Percentiles rank a stretch among this genome's conserved stretches.
Evolutionary conservation across 2,113 vertebrate species (phyloP).

Genomic region (Climacteris rufus): DNA sequence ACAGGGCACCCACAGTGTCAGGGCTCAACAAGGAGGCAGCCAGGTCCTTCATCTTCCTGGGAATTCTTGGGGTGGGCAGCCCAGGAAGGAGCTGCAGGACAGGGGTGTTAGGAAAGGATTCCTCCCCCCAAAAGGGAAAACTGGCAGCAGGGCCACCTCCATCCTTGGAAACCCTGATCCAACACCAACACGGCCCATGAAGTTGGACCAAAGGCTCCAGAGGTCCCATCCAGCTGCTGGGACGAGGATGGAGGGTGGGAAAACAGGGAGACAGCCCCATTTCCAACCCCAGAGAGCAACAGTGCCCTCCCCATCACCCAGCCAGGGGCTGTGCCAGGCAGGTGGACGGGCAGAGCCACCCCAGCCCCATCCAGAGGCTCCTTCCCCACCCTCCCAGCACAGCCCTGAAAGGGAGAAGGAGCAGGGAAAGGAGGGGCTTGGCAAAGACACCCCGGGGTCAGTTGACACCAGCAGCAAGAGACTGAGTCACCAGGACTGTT

Average conservation of each 20-base stretch:
- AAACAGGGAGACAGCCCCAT: rapidly evolving
- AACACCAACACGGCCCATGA: rapidly evolving
- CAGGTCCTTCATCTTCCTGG: not conserved
- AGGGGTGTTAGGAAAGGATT: not conserved
- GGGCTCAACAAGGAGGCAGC: not conserved
- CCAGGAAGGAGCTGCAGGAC: not conserved
- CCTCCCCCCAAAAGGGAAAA: not conserved
- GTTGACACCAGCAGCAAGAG: not conserved
- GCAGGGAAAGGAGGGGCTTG: not conserved
- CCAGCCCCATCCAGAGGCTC: not conserved
- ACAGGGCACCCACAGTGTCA: not conserved
- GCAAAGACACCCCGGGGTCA: not conserved
- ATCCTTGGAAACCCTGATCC: not conserved
- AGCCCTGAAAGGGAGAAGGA: conserved; percentile 7
- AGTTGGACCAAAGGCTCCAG: not conserved
- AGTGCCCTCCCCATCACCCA: not conserved
- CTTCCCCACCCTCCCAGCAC: rapidly evolving
- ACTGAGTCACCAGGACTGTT: conserved; percentile 31
- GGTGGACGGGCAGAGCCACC: not conserved
- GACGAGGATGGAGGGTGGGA: not conserved
- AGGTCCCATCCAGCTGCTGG: not conserved
- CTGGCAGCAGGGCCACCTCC: not conserved
- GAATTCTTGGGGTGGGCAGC: rapidly evolving
- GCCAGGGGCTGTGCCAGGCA: not conserved
- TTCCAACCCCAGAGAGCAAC: not conserved